Base-by-base conservation (phyloP, 2,797 vertebrate species). In the Dendrocincla tyrannina region DNA sequence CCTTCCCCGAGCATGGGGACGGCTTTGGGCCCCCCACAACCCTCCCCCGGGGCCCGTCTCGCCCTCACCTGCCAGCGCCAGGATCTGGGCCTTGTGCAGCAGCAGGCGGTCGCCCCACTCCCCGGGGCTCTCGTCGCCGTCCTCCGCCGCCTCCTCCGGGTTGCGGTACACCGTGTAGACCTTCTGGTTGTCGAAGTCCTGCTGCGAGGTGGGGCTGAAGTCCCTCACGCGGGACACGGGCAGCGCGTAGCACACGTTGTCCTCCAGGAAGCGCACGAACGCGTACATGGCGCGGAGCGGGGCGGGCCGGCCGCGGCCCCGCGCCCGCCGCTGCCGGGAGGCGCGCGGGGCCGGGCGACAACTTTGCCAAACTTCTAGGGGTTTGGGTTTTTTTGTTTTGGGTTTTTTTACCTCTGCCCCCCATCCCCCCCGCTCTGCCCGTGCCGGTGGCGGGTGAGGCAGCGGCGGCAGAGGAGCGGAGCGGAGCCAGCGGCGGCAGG, bases 161-260 rank as follows among this genome's bases (percentile, higher is more conserved):
- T 97, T 97, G 98, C 99, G 98, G 98, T 99, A 98, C 97, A 99
- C 99, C 79, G 99, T 97, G 99, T 99, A 99, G 97, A 99, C 99
- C 98, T 99, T 99, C 98, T 99, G 99, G 98, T 99, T 98, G 98
- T 99, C 99, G 98, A 99, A 99, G 98, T 99, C 99, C 97, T 98
- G 98, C 96, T 98, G 98, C 97, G 99, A 99, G 97, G 98, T 98
- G 98, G 99, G 99, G 98, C 98, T 98, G 98, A 99, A 99, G 98
- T 98, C 99, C 97, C 98, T 98, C 95, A 99, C 98, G 98, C 98
- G 98, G 91, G 98, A 99, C 96, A 99, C 98, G 78, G 99, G 98
- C 96, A 99, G 98, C 95, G 99, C 99, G 98, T 98, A 99, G 98
- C 99, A 99, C 98, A 99, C 98, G 98, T 99, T 99, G 98, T 99